Evolutionary conservation across 1,140 invertebrate genomes (phyloP).

Genomic region (Cotesia chilonis): DNA sequence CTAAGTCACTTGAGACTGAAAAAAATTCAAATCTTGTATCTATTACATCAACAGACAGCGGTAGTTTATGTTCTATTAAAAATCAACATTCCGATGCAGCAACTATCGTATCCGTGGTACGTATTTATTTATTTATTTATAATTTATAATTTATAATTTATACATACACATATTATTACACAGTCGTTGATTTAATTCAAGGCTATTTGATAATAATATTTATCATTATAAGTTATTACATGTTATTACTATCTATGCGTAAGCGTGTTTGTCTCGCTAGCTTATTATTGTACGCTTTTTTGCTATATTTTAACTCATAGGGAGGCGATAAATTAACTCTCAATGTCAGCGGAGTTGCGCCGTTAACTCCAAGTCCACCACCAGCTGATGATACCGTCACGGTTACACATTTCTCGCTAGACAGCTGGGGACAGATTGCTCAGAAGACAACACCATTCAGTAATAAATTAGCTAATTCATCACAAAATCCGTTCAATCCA

Average conservation of each 20-base stretch:
- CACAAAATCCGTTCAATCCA: slow-evolving; percentile 63
- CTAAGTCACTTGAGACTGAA: slow-evolving; percentile 57
- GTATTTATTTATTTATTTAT: slow-evolving; percentile 52
- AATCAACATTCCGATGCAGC: slow-evolving; percentile 68
- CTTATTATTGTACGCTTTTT: slow-evolving; percentile 51
- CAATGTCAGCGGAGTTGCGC: slow-evolving; percentile 65
- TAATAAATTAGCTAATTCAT: slow-evolving; percentile 58
- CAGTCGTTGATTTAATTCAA: slow-evolving; percentile 7
- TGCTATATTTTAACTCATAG: slow-evolving; percentile 60
- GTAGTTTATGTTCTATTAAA: slow-evolving; percentile 57
- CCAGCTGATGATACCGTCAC: slow-evolving; percentile 61
- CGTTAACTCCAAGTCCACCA: slow-evolving; percentile 40
- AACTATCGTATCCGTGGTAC: slow-evolving; percentile 80
- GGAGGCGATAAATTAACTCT: slow-evolving; percentile 81
- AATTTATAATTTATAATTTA: too few species aligned
- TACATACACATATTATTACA: not conserved
- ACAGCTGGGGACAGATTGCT: slow-evolving; percentile 63
- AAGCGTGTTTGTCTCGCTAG: slow-evolving; percentile 26
- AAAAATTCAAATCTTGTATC: slow-evolving; percentile 63
- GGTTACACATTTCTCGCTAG: slow-evolving; percentile 64
- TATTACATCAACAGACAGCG: slow-evolving; percentile 60
- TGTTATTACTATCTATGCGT: slow-evolving; percentile 3
- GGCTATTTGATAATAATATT: slow-evolving; percentile 24
- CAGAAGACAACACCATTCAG: slow-evolving; percentile 61
- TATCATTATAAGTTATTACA: slow-evolving; percentile 8